These are phyloP conservation scores for Elysia crispata DNA, from an alignment of 2,888 invertebrate genomes.

Conservation along the genomic window DNA sequence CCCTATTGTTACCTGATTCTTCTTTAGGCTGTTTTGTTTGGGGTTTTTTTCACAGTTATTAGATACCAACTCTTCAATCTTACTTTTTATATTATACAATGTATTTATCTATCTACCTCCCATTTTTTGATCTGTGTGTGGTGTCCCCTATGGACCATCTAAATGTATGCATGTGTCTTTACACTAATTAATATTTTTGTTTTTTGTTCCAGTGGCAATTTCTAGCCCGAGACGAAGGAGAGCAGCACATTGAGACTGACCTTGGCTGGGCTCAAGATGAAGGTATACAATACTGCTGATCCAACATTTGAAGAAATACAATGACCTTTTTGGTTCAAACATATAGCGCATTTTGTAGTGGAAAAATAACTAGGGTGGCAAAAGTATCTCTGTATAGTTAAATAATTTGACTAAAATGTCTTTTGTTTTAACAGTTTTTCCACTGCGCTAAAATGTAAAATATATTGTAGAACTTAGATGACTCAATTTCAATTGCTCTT, in stretches of 20 bases:
- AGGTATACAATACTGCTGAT: conserved; percentile 60
- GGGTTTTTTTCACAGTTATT: neutral
- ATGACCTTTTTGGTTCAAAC: too few relatives aligned
- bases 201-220: conserved; percentile 74
- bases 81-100: conserved; percentile 4
- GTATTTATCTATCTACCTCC: neutral
- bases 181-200: too few relatives aligned
- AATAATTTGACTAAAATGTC: neutral
- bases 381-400: too few relatives aligned
- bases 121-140: neutral
- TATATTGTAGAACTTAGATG: too few relatives aligned
- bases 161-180: too few relatives aligned
- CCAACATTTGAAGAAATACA: too few relatives aligned
- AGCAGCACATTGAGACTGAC: conserved; percentile 63
- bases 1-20: neutral
- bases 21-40: neutral
- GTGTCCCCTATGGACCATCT: too few relatives aligned
- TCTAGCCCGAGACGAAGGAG: conserved; percentile 74
- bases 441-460: neutral
- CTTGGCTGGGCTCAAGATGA: conserved; percentile 74
- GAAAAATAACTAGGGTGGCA: too few relatives aligned
- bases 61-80: neutral
- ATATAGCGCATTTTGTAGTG: too few relatives aligned
- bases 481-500: too few relatives aligned
- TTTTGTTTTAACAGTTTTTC: conserved; percentile 1